Conservation (phyloP, 2,113 vertebrate genomes). For the Oriolus oriolus region DNA sequence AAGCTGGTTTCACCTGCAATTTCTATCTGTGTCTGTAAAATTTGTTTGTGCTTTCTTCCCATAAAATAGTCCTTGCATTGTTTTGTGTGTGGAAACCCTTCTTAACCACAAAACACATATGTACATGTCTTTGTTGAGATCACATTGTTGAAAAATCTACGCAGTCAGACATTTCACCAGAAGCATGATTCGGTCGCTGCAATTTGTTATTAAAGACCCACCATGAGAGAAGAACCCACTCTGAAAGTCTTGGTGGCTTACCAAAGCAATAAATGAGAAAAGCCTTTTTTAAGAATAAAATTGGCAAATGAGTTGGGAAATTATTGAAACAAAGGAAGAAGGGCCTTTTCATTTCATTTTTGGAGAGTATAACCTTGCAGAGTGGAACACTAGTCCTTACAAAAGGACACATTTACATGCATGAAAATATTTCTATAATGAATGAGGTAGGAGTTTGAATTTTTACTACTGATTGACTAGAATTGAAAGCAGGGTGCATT, state of each 20-base stretch:
- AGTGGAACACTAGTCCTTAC: not conserved
- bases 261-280: not conserved
- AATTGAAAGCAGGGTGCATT: not conserved
- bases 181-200: not conserved
- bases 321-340: not conserved
- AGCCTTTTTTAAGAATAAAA: not conserved
- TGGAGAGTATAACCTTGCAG: not conserved
- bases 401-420: not conserved
- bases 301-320: not conserved
- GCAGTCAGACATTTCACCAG: not conserved
- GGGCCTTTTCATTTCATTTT: not conserved
- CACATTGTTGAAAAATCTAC: not conserved
- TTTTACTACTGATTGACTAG: not conserved
- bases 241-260: not conserved
- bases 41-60: not conserved
- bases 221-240: not conserved
- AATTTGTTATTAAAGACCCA: not conserved
- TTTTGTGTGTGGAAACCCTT: not conserved
- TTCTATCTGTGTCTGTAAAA: not conserved
- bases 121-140: not conserved
- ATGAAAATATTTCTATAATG: not conserved
- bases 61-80: not conserved
- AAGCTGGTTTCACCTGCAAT: not conserved
- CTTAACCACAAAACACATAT: not conserved
- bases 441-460: not conserved